phyloP scores from a whole-genome alignment of 2,888 invertebrate genomes.

The Tiliacea aurago region DNA sequence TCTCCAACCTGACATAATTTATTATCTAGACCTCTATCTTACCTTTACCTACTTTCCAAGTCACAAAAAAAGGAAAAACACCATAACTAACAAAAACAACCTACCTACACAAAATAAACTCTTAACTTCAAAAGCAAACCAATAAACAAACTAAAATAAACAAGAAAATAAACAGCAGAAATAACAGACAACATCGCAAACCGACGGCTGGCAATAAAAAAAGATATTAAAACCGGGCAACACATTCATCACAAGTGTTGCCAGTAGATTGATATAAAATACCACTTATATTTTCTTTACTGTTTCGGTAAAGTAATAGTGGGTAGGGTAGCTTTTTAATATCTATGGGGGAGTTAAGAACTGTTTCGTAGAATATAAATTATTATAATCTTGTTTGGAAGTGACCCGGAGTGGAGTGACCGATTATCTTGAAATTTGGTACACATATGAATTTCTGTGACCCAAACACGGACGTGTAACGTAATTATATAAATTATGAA shows the following conservation, averaged over 20 bases:
- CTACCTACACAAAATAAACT: constrained; percentile 15
- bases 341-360: constrained; percentile 46
- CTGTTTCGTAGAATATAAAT: not conserved
- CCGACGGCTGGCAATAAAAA: constrained; percentile 74
- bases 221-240: constrained; percentile 76
- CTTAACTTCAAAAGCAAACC: constrained; percentile 7
- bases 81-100: constrained; percentile 10
- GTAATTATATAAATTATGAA: too few species aligned
- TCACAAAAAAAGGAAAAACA: not conserved
- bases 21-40: not conserved
- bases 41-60: not conserved
- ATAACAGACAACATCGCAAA: constrained; percentile 59
- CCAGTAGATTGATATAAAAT: constrained; percentile 78
- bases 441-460: too few species aligned
- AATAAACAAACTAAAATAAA: constrained; percentile 52
- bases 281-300: constrained; percentile 71
- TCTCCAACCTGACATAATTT: not conserved
- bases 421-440: too few species aligned
- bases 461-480: too few species aligned
- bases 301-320: constrained; percentile 58
- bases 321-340: constrained; percentile 60
- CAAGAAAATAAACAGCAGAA: constrained; percentile 60
- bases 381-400: constrained; percentile 10
- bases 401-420: not conserved
- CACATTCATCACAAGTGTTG: constrained; percentile 79